Evolutionary conservation across 1,140 invertebrate species (phyloP).

Genomic region (Drosophila saltans): DNA sequence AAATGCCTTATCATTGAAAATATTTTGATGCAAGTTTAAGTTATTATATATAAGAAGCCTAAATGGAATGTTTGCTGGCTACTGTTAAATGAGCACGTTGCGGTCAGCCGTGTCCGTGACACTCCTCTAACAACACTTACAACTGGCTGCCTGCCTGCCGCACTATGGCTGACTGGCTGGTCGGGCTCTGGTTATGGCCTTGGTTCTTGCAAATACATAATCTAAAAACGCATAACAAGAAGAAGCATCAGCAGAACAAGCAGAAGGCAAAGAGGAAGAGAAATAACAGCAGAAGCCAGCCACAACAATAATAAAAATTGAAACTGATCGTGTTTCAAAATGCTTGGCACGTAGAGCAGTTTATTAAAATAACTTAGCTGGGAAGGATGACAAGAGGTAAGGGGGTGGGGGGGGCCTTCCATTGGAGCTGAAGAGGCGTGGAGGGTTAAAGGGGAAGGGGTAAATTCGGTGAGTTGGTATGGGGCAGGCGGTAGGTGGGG

Average conservation of each 20-base stretch:
- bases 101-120: slow-evolving; percentile 55
- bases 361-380: slow-evolving; percentile 82
- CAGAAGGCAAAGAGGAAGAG: slow-evolving; percentile 19
- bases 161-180: not conserved
- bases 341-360: slow-evolving; percentile 79
- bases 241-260: slow-evolving; percentile 11
- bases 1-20: slow-evolving; percentile 71
- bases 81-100: slow-evolving; percentile 82
- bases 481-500: slow-evolving; percentile 4
- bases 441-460: not conserved
- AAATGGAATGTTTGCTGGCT: slow-evolving; percentile 67
- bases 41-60: slow-evolving; percentile 70
- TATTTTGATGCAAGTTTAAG: slow-evolving; percentile 76
- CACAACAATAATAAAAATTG: slow-evolving; percentile 72
- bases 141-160: slow-evolving; percentile 36
- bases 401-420: not conserved
- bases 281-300: slow-evolving; percentile 28
- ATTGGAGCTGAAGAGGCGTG: too few relatives aligned
- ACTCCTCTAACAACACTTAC: slow-evolving; percentile 79
- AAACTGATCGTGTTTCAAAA: slow-evolving; percentile 77
- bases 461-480: too few relatives aligned
- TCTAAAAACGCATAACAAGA: slow-evolving; percentile 47
- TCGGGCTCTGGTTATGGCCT: not conserved
- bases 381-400: slow-evolving; percentile 31
- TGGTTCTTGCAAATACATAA: slow-evolving; percentile 55